Base-by-base conservation (phyloP, 1,140 invertebrate species). In the Drosophila sturtevanti region DNA sequence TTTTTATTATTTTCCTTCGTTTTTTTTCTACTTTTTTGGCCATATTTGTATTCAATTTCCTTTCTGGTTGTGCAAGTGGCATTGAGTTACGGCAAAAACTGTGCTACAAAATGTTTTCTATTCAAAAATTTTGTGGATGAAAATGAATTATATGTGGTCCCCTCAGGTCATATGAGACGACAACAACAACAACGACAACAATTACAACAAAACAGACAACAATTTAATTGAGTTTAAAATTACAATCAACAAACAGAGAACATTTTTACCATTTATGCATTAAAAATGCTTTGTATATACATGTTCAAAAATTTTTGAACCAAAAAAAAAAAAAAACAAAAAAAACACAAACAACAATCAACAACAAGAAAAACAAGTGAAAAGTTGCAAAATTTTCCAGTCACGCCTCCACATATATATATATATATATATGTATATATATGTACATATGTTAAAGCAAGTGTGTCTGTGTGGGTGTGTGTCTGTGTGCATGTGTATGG, bases 151-250 rank as follows among this genome's bases (percentile, higher is more conserved):
- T 48, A 21, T 21, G 41, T 18, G 9, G n/a, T 31, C 41, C 41
- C 41, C 41, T 48, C 5, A 18, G 41, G 41, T 48, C 41, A 48
- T 48, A 10, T 48, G 41, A 48, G 41, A 14, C 37, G n/a, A 38
- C 37, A 38, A 38, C 37, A 38, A 38, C 37, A n/a, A 14, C 37
- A 38, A 38, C 37, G 4, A 14, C 37, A n/a, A n/a, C 0, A 38
- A 38, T n/a, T 14, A n/a, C 37, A 38, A 51, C 21, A 51, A n/a
- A 55, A 24, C 24, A 14, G 14, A 55, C 21, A 61, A 35, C 44
- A 38, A 69, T 70, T 81, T 74, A 80, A 85, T 81, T 85, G 81
- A 64, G 67, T 85, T 86, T 73, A 54, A 85, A 85, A 77, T 85
- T 78, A 71, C 73, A 61, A 35, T 10, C 54, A 41, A 54, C 51